phyloP scores from a whole-genome alignment of 2,113 vertebrate genomes.

The Alces alces region DNA sequence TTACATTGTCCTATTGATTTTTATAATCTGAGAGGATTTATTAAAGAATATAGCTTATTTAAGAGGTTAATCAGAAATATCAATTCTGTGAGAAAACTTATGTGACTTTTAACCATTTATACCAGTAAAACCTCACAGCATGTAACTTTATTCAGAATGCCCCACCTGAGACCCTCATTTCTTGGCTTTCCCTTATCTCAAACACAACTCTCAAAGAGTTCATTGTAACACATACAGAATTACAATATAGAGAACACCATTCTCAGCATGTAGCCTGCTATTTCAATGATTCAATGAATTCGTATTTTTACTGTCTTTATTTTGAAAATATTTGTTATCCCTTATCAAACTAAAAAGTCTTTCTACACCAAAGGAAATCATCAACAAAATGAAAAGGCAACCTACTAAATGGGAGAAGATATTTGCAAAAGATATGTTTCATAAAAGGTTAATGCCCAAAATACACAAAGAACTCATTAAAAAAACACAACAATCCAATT shows the following conservation, averaged over 20 bases:
- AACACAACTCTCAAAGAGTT: slow-evolving; percentile 9
- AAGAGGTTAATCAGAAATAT: background rate
- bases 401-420: background rate
- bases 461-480: background rate
- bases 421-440: background rate
- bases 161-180: background rate
- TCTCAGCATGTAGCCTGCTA: slow-evolving; percentile 55
- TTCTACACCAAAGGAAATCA: background rate
- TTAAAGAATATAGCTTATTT: background rate
- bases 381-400: background rate
- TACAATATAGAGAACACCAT: slow-evolving; percentile 47
- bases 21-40: background rate
- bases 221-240: slow-evolving; percentile 45
- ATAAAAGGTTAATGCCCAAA: background rate
- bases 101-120: background rate
- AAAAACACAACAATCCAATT: background rate
- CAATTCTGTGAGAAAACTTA: background rate
- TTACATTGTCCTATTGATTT: background rate
- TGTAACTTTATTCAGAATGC: background rate
- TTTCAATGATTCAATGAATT: slow-evolving; percentile 64
- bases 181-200: background rate
- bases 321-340: slow-evolving; percentile 51
- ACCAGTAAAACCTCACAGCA: background rate
- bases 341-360: background rate
- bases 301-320: slow-evolving; percentile 53